These are phyloP conservation scores for Siniperca scherzeri DNA, from an alignment of 2,797 vertebrate species.

Conservation along the genomic window DNA sequence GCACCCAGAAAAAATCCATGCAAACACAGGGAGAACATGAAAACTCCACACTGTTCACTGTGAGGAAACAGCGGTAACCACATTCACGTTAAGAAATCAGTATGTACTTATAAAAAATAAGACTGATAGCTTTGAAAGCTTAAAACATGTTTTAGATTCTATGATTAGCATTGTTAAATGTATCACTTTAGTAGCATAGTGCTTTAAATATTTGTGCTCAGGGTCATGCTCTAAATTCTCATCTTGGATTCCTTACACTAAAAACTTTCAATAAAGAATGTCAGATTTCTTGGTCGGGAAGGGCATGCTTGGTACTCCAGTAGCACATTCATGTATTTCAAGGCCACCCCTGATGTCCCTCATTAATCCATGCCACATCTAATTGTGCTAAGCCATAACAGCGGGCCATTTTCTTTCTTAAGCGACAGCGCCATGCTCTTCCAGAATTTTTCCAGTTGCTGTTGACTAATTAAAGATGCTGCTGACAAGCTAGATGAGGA, in stretches of 20 bases:
- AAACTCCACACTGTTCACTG: neutral
- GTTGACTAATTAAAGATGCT: slow-evolving; percentile 37
- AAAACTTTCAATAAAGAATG: slow-evolving; percentile 22
- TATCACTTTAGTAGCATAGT: neutral
- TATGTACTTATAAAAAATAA: neutral
- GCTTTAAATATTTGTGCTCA: slow-evolving; percentile 24
- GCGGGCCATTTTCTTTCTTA: slow-evolving; percentile 53
- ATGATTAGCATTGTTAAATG: neutral
- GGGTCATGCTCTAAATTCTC: slow-evolving; percentile 18
- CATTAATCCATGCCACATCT: slow-evolving; percentile 77
- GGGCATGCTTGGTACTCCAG: slow-evolving; percentile 23
- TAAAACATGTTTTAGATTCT: neutral
- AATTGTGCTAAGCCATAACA: slow-evolving; percentile 79
- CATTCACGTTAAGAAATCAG: neutral
- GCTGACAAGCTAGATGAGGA: slow-evolving; percentile 21
- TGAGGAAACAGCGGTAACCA: neutral
- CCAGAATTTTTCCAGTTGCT: slow-evolving; percentile 33
- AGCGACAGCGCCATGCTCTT: slow-evolving; percentile 36
- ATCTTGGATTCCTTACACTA: neutral
- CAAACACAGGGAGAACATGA: neutral
- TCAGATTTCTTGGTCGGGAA: slow-evolving; percentile 27
- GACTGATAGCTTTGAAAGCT: neutral
- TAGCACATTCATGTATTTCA: slow-evolving; percentile 47
- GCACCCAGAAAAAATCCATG: slow-evolving; percentile 13
- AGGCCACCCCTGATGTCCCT: slow-evolving; percentile 56